Base-by-base conservation (phyloP, 2,888 invertebrate genomes). In the Palloptera scutellata region DNA sequence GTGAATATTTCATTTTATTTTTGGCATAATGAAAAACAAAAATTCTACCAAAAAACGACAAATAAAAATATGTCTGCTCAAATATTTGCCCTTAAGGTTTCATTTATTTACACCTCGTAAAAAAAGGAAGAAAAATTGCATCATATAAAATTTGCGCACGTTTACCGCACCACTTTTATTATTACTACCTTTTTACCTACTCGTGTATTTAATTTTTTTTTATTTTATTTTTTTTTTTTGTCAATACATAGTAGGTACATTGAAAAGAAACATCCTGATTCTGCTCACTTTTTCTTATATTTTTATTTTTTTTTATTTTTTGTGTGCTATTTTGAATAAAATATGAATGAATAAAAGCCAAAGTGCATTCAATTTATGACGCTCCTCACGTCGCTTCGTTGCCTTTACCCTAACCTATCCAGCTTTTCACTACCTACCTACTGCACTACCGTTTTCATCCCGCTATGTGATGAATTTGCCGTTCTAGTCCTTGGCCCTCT, bases 271-370 rank as follows among this genome's bases (percentile, higher is more conserved):
- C 2, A 30, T 30, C 6, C 30, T 30, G 30, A 30, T 30, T 30
- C 30, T 30, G 30, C 30, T 30, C 30, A 30, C 30, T 30, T 30
- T 30, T 30, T 30, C 6, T 30, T 30, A 30, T 30, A 4, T 30
- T 4, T 30, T 30, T 30, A 30, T 30, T 30, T 30, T 30, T 30
- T 2, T 30, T 30, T 30, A 6, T 30, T 30, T 30, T 30, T 30
- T 30, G 2, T 30, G 2, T 6, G 2, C 30, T 30, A 4, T 30
- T 30, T 30, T 30, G 74, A 77, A 77, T 77, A 78, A 77, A 77
- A 77, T 77, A 79, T 79, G 79, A 77, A 77, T 79, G 79, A 79
- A 77, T 78, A 77, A 77, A 76, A 77, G 73, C 78, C 74, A 76
- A 77, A 77, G 79, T 79, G 77, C 79, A 77, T 78, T 79, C 78